phyloP scores from a whole-genome alignment of 30 jellyfish, hydroid and myxozoan species.

The Hydractinia symbiolongicarpus region DNA sequence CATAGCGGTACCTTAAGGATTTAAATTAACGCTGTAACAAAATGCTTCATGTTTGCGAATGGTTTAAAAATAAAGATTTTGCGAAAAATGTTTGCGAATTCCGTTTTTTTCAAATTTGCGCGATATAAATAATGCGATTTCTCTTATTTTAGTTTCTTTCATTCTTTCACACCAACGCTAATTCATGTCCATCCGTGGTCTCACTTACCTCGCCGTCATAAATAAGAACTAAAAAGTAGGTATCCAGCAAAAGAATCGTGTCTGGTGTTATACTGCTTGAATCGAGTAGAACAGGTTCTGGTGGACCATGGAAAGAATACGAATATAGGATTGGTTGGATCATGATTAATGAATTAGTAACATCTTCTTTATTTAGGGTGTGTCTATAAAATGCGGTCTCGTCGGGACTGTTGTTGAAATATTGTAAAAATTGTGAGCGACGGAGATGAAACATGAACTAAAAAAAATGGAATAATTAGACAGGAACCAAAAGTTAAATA shows the following conservation, averaged over 20 bases:
- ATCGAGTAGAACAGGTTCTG: slow-evolving; percentile 96
- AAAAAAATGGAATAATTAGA: neutral
- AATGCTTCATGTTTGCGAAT: no score
- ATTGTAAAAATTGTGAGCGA: slow-evolving; percentile 94
- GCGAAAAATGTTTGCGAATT: no score
- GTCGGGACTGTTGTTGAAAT: slow-evolving; percentile 98
- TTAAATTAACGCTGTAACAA: no score
- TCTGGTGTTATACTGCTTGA: slow-evolving; percentile 91
- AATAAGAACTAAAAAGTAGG: slow-evolving; percentile 79
- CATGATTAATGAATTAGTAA: slow-evolving; percentile 91
- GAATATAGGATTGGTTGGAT: slow-evolving; percentile 93
- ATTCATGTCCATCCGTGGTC: neutral
- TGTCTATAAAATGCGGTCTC: slow-evolving; percentile 96
- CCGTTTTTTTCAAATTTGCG: no score
- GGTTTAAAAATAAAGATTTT: no score
- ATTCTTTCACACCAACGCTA: neutral
- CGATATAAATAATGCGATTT: no score
- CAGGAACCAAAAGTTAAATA: neutral
- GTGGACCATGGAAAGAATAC: slow-evolving; percentile 97
- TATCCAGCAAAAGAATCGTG: slow-evolving; percentile 72
- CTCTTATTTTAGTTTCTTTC: no score
- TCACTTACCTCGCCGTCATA: slow-evolving; percentile 87
- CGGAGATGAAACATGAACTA: slow-evolving; percentile 98
- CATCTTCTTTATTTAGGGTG: slow-evolving; percentile 84
- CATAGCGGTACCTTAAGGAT: neutral